Conservation (phyloP, 2,888 invertebrate species). For the Biston stratarius region DNA sequence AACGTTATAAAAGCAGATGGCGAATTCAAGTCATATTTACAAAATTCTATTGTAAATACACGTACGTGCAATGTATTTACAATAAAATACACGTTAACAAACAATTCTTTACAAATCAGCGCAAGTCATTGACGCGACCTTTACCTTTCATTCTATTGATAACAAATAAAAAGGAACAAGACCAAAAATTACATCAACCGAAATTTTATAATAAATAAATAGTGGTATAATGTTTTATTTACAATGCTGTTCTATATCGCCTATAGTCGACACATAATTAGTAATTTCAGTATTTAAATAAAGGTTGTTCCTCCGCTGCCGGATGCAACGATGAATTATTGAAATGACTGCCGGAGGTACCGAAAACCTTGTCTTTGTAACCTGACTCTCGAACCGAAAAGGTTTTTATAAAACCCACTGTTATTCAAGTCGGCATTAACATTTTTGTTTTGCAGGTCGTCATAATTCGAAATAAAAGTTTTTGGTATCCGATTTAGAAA, state of each 20-base stretch:
- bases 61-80: constrained; percentile 55
- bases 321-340: neutral
- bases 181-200: constrained; percentile 29
- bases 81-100: constrained; percentile 49
- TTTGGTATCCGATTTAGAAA: too few species aligned
- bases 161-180: constrained; percentile 29
- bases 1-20: constrained; percentile 13
- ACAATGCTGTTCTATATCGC: constrained; percentile 50
- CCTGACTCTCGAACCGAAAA: too few species aligned
- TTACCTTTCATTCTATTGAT: constrained; percentile 23
- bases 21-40: constrained; percentile 39
- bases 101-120: constrained; percentile 41
- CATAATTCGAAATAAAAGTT: too few species aligned
- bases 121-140: constrained; percentile 17
- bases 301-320: constrained; percentile 8
- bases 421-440: too few species aligned
- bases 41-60: constrained; percentile 43
- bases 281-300: constrained; percentile 32
- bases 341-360: neutral
- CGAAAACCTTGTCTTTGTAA: too few species aligned
- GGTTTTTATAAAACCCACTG: too few species aligned
- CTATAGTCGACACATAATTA: constrained; percentile 39
- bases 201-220: constrained; percentile 48
- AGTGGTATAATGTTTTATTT: constrained; percentile 51
- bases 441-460: too few species aligned